Conservation (phyloP, 92 coral and sea anemone species). For the Actinostola sp. region DNA sequence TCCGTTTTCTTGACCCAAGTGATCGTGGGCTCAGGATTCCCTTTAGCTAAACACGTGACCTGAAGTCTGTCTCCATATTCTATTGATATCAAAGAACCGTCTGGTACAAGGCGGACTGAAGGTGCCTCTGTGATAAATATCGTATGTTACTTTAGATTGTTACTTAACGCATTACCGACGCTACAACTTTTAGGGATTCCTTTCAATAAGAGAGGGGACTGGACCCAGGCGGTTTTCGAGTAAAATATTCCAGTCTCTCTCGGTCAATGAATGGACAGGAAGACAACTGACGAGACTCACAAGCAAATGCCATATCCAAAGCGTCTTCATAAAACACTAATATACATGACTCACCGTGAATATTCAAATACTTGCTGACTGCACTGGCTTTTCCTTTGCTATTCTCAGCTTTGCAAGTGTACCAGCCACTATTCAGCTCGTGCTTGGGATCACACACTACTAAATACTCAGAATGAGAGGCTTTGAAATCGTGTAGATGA, state of each 20-base stretch:
- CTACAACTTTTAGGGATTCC: too few species aligned
- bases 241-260: too few species aligned
- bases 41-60: conserved; percentile 58
- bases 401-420: conserved; percentile 70
- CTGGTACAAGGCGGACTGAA: conserved; percentile 26
- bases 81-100: conserved; percentile 5
- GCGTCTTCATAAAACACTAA: not conserved
- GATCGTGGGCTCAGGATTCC: conserved; percentile 73
- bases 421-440: conserved; percentile 64
- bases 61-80: conserved; percentile 51
- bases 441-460: conserved; percentile 76
- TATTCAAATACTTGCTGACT: conserved; percentile 59
- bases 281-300: too few species aligned
- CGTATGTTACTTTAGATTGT: too few species aligned
- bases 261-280: too few species aligned
- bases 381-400: conserved; percentile 16
- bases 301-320: too few species aligned
- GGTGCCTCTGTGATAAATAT: conserved; percentile 65
- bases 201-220: too few species aligned
- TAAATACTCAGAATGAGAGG: conserved; percentile 45
- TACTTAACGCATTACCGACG: too few species aligned
- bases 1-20: conserved; percentile 55
- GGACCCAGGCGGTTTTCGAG: too few species aligned
- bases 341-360: conserved; percentile 61
- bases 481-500: conserved; percentile 37